Base-by-base conservation (phyloP, 2,797 vertebrate species). In the Enteromius thamalakanensis region DNA sequence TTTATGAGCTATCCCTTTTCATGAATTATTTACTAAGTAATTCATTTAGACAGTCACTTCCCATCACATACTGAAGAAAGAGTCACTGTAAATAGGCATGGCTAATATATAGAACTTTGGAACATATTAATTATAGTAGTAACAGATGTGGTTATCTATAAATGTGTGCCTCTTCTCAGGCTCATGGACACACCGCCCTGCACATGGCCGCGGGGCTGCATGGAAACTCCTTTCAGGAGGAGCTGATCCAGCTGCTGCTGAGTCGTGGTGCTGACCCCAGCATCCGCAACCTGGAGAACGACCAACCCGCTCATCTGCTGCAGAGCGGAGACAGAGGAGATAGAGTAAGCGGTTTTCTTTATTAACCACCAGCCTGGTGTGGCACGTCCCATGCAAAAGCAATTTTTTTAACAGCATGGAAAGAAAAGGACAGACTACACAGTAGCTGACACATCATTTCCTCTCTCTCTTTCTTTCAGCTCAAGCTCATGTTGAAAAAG, bases 191-290 rank as follows among this genome's bases (percentile, higher is more conserved):
- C 92, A 98, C 97, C 0, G 96, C 96, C 12, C 92, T 98, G 83
- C 97, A 98, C 92, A 97, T 98, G 96, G 97, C 96, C 0, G 96
- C 97, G 0, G 96, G 96, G 78, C 94, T 98, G 62, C 96, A 96
- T 49, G 92, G 93, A 6, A 94, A 92, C 84, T 92, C 87, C 0
- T 88, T 93, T 79, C 97, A 97, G 87, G 94, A 95, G 85, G 94
- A 95, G 68, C 95, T 97, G 11, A 93, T 98, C 85, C 93, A 90
- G 49, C 89, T 95, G 76, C 93, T 98, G 81, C 91, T 98, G 86
- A 89, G 88, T n/a, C 90, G 86, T 55, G 96, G 96, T 42, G 96
- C 95, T 0, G 97, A 98, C 87, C 95, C 97, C 17, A 95, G 96
- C 1, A 91, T 96, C 86, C 95, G 97, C 64, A 98, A 97, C 92